These are phyloP conservation scores for Gandaritis pyraliata DNA, from an alignment of 2,888 invertebrate species.

Conservation along the genomic window DNA sequence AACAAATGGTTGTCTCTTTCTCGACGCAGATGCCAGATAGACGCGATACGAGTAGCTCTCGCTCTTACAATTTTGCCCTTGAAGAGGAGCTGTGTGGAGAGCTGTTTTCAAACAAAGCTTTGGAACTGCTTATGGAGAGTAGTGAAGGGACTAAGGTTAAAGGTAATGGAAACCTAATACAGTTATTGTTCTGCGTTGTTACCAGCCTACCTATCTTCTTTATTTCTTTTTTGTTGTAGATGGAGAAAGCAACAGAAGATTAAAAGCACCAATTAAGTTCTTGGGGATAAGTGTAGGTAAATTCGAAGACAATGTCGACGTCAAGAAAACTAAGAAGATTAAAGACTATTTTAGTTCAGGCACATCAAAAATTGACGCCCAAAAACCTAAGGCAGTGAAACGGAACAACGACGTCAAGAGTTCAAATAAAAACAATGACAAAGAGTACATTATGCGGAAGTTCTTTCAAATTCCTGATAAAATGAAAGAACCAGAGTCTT, in stretches of 20 bases:
- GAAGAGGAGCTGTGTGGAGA: slow-evolving; percentile 87
- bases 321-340: slow-evolving; percentile 82
- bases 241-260: slow-evolving; percentile 63
- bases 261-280: slow-evolving; percentile 86
- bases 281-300: slow-evolving; percentile 92
- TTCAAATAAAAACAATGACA: slow-evolving; percentile 47
- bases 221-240: slow-evolving; percentile 58
- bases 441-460: slow-evolving; percentile 59
- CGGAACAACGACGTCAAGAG: slow-evolving; percentile 40
- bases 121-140: slow-evolving; percentile 87
- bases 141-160: slow-evolving; percentile 69
- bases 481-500: slow-evolving; percentile 26
- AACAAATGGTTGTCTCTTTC: slow-evolving; percentile 90
- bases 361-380: slow-evolving; percentile 54
- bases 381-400: slow-evolving; percentile 46
- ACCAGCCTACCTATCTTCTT: too few relatives aligned
- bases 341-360: slow-evolving; percentile 84
- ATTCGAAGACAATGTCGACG: slow-evolving; percentile 86
- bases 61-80: slow-evolving; percentile 84
- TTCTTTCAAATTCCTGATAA: slow-evolving; percentile 41
- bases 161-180: slow-evolving; percentile 50
- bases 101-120: slow-evolving; percentile 86
- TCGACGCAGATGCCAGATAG: slow-evolving; percentile 81
- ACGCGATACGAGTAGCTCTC: slow-evolving; percentile 86
- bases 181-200: neutral